These are phyloP conservation scores for Crocidura indochinensis DNA, from an alignment of 2,797 vertebrate genomes.

Conservation along the genomic window DNA sequence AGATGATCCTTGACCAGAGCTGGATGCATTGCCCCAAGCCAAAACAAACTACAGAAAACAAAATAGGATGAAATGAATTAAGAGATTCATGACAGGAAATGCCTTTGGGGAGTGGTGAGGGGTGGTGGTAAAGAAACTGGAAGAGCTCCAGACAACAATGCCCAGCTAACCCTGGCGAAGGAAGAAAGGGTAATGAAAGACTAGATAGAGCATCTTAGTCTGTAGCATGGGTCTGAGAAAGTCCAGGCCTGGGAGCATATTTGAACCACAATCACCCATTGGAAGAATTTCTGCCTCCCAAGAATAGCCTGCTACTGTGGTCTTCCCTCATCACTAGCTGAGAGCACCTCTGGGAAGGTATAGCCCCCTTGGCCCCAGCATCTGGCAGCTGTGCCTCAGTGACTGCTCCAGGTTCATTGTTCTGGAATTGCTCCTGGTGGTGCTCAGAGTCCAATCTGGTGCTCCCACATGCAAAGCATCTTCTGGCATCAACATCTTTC, in stretches of 20 bases:
- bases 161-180: background rate
- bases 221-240: background rate
- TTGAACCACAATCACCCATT: background rate
- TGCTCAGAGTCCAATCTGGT: background rate
- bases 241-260: background rate
- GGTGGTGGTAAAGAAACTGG: background rate
- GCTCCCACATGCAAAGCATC: background rate
- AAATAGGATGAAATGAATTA: background rate
- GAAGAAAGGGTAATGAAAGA: background rate
- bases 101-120: background rate
- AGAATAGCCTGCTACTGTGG: background rate
- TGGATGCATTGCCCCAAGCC: no score
- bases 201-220: background rate
- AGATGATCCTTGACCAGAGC: no score
- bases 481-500: background rate
- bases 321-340: background rate
- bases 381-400: no score
- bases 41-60: background rate
- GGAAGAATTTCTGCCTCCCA: background rate
- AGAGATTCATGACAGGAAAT: conserved; percentile 40
- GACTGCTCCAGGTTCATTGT: no score
- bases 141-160: background rate
- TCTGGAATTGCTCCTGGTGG: background rate
- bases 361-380: background rate
- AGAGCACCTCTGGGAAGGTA: background rate